Percentiles rank a stretch among this genome's conserved stretches.
phyloP scores from a whole-genome alignment of 2,888 invertebrate genomes.

The Eumacrocentrus americanus region DNA sequence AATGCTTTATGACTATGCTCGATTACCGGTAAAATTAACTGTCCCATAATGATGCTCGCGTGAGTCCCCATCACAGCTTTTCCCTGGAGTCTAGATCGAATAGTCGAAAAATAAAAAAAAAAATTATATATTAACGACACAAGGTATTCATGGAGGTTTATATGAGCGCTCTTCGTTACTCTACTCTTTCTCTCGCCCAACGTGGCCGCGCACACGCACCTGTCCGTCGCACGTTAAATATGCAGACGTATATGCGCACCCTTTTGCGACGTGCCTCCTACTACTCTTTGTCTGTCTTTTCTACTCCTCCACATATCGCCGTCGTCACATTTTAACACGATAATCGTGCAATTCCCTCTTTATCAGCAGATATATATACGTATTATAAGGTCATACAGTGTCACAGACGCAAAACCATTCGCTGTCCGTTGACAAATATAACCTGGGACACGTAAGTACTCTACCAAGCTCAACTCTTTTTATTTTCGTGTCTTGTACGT shows the following conservation, averaged over 20 bases:
- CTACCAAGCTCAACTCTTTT: background rate
- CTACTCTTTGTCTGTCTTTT: background rate
- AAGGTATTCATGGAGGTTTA: constrained; percentile 4
- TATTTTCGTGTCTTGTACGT: no score
- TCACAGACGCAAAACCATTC: no score
- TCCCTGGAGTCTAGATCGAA: constrained; percentile 5
- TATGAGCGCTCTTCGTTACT: background rate
- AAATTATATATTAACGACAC: background rate
- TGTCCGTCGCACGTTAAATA: constrained; percentile 50
- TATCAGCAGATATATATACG: background rate
- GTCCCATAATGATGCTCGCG: constrained; percentile 17
- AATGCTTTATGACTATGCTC: background rate
- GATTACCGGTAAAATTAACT: constrained; percentile 4
- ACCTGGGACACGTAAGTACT: constrained; percentile 5
- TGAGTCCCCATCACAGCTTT: constrained; percentile 1
- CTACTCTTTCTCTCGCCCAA: constrained; percentile 15
- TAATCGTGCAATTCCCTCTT: background rate
- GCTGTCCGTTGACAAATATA: background rate
- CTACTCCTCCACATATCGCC: background rate
- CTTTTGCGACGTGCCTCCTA: constrained; percentile 41
- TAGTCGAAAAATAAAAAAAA: background rate
- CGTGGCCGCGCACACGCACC: constrained; percentile 41
- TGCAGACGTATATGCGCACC: constrained; percentile 43
- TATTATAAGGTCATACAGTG: background rate
- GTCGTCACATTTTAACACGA: background rate